These are phyloP conservation scores for Thecocarcelia acutangulata DNA, from an alignment of 2,888 invertebrate genomes.

Conservation along the genomic window DNA sequence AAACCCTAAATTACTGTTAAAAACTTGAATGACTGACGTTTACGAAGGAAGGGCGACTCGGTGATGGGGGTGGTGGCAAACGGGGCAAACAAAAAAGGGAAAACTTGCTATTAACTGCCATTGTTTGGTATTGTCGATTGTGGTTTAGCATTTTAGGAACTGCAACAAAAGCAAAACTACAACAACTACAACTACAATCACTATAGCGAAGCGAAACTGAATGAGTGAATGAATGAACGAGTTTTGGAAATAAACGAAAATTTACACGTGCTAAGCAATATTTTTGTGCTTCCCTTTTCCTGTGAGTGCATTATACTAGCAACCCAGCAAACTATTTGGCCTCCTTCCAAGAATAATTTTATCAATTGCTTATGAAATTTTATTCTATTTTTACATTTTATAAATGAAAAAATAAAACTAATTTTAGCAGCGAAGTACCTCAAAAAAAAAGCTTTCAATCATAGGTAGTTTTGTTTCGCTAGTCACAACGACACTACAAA, in stretches of 20 bases:
- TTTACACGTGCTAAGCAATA: slow-evolving; percentile 53
- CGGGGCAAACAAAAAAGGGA: neutral
- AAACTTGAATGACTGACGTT: slow-evolving; percentile 14
- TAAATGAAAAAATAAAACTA: no score
- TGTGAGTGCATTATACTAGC: neutral
- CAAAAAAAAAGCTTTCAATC: no score
- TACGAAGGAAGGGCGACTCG: neutral
- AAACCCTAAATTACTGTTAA: slow-evolving; percentile 15
- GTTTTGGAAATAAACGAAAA: slow-evolving; percentile 28
- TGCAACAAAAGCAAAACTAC: neutral
- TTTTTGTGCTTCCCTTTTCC: slow-evolving; percentile 41
- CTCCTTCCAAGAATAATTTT: neutral
- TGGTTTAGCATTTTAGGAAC: neutral
- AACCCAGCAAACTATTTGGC: slow-evolving; percentile 15
- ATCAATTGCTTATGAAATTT: no score
- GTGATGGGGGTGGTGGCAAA: neutral
- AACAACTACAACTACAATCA: neutral
- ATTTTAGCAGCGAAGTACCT: no score
- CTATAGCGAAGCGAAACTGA: slow-evolving; percentile 21
- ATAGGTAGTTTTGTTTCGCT: no score
- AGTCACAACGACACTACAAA: no score
- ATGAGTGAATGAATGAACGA: slow-evolving; percentile 46
- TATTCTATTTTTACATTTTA: no score
- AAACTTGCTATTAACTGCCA: slow-evolving; percentile 32
- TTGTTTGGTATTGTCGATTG: slow-evolving; percentile 49